These are phyloP conservation scores for Pseudomyrmex sp. DNA, from an alignment of 1,140 invertebrate genomes.

Conservation along the genomic window DNA sequence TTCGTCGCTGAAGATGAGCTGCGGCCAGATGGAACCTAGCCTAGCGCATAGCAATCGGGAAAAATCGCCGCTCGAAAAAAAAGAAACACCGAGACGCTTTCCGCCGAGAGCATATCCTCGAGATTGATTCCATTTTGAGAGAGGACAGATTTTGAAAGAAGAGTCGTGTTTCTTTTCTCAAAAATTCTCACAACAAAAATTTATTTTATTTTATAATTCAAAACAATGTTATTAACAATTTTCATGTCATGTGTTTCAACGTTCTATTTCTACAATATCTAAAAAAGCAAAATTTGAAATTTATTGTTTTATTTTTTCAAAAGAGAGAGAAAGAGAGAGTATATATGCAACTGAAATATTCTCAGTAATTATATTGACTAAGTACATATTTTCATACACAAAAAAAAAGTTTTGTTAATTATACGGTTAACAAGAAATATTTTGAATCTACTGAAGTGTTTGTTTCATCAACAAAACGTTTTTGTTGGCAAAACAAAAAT, in stretches of 20 bases:
- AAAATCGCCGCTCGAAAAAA: slow-evolving; percentile 34
- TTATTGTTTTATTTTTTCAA: too few species aligned
- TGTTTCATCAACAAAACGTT: too few species aligned
- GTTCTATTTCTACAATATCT: background rate
- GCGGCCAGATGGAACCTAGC: slow-evolving; percentile 54
- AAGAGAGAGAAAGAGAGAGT: too few species aligned
- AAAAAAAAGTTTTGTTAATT: too few species aligned
- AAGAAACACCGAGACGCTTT: background rate
- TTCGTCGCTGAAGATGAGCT: slow-evolving; percentile 67
- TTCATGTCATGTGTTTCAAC: background rate
- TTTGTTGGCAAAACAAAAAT: too few species aligned
- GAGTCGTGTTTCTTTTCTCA: too few species aligned
- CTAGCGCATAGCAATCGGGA: slow-evolving; percentile 33
- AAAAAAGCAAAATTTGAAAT: background rate
- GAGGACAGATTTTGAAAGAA: background rate
- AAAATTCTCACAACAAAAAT: too few species aligned
- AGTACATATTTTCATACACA: too few species aligned
- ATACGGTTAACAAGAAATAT: too few species aligned
- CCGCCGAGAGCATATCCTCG: background rate
- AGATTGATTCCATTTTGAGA: background rate
- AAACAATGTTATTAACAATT: background rate
- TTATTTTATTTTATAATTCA: background rate
- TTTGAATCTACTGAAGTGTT: too few species aligned
- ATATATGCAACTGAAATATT: background rate
- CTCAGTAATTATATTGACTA: background rate